Evolutionary conservation across 2,113 vertebrate genomes (phyloP).

Genomic region (Gymnocephalus cernua): DNA sequence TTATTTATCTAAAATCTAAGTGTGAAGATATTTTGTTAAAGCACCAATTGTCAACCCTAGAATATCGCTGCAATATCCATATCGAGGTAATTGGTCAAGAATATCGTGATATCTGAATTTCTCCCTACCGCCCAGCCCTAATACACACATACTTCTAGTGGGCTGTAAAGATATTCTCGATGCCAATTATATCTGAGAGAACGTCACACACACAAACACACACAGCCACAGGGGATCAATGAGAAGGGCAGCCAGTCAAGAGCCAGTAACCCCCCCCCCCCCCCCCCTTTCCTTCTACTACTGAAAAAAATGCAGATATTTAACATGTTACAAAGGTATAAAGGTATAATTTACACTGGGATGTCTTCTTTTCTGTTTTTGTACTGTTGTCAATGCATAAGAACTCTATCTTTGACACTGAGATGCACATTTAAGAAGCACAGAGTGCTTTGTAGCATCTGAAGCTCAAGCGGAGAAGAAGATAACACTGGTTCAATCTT

Average conservation of each 20-base stretch:
- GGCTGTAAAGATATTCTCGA: slow-evolving; percentile 47
- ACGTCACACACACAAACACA: slow-evolving; percentile 45
- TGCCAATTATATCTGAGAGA: slow-evolving; percentile 71
- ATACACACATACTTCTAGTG: slow-evolving; percentile 29
- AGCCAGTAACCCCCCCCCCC: too few relatives aligned
- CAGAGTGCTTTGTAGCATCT: neutral
- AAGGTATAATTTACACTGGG: neutral
- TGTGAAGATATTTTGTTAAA: too few relatives aligned
- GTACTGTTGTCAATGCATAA: neutral
- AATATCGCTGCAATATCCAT: too few relatives aligned
- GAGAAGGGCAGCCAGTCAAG: slow-evolving; percentile 65
- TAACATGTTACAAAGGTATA: slow-evolving; percentile 39
- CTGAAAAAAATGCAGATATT: slow-evolving; percentile 37
- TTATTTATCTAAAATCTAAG: too few relatives aligned
- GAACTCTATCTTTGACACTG: neutral
- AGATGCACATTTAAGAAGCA: neutral
- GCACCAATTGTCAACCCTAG: too few relatives aligned
- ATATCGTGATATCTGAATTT: too few relatives aligned
- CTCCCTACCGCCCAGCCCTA: too few relatives aligned
- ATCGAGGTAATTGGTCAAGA: too few relatives aligned
- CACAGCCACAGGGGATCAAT: slow-evolving; percentile 62
- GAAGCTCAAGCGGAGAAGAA: neutral
- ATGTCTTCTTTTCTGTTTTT: neutral
- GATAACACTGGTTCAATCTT: neutral
- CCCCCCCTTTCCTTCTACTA: slow-evolving; percentile 1